Evolutionary conservation across 2,113 vertebrate species (phyloP), one percentile per base, ranked within the genome.

Genomic region (Caretta caretta): DNA sequence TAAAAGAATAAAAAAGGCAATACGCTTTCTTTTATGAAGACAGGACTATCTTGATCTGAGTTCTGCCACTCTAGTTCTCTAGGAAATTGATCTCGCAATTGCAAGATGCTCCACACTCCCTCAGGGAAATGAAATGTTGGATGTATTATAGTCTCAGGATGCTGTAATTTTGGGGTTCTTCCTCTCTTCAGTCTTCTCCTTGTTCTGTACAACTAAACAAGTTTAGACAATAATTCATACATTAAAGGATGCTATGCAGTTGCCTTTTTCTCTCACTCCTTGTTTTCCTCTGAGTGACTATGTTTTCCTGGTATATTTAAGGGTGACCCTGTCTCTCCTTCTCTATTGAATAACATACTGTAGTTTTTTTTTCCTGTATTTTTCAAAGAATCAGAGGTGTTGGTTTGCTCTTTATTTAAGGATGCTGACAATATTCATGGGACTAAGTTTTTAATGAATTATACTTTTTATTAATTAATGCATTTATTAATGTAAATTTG

Each of bases 21-120:
- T 75, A 80, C 49, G 20, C 56, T 75, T 59, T 82, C 0, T 22
- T 65, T 90, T 87, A 46, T 49, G 20, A 78, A 81, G 7, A 10
- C 8, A 92, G 3, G 10, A 87, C 5, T 25, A 72, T 8, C 29
- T 83, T 69, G 80, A 83, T 22, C 65, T 38, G 13, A 62, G 2
- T 53, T 20, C 12, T 94, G 1, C 27, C 11, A 46, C 8, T 51
- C 46, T 2, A 49, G 8, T 20, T 85, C 13, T 92, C 83, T 38
- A 50, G 19, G 76, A 90, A 85, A 25, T 29, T 8, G 4, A 10
- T 89, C 11, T 91, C 25, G 69, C 8, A 93, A n/a, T 80, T 72
- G 31, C 0, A 31, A 53, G 25, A 14, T 75, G 8, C 0, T 86
- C 38, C 24, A 46, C 12, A 4, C 11, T 46, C 10, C 3, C n/a